These are phyloP conservation scores for Acridotheres tristis DNA, from an alignment of 2,797 vertebrate species.

Conservation along the genomic window DNA sequence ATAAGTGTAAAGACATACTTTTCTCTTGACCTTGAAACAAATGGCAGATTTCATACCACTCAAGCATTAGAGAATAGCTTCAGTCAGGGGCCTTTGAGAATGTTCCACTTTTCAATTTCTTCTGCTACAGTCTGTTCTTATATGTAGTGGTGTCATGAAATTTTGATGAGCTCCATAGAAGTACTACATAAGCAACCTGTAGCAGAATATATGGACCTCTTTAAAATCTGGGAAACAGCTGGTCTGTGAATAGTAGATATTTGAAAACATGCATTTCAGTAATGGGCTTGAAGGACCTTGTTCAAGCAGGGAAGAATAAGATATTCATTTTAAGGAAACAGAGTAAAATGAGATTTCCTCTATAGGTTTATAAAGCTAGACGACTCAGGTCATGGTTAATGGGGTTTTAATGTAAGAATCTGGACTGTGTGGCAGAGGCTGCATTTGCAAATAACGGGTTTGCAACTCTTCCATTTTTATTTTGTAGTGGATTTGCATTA, in stretches of 20 bases:
- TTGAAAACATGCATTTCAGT: not conserved
- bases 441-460: not conserved
- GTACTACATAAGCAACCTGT: not conserved
- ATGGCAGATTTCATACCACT: not conserved
- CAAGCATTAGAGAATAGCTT: not conserved
- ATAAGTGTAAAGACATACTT: not conserved
- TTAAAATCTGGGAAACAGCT: slow-evolving; percentile 8
- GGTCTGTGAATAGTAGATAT: not conserved
- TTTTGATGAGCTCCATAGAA: not conserved
- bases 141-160: not conserved
- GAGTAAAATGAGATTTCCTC: not conserved
- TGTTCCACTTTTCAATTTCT: not conserved
- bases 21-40: not conserved
- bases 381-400: not conserved
- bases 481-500: not conserved
- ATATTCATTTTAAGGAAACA: not conserved
- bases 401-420: not conserved
- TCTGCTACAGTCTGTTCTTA: not conserved
- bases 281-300: not conserved
- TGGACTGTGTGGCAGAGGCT: not conserved
- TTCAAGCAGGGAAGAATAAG: not conserved
- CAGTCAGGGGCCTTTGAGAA: not conserved
- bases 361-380: not conserved
- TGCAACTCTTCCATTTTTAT: not conserved
- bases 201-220: not conserved